Conservation (phyloP, 2,888 invertebrate species). For the Eupithecia abbreviata region DNA sequence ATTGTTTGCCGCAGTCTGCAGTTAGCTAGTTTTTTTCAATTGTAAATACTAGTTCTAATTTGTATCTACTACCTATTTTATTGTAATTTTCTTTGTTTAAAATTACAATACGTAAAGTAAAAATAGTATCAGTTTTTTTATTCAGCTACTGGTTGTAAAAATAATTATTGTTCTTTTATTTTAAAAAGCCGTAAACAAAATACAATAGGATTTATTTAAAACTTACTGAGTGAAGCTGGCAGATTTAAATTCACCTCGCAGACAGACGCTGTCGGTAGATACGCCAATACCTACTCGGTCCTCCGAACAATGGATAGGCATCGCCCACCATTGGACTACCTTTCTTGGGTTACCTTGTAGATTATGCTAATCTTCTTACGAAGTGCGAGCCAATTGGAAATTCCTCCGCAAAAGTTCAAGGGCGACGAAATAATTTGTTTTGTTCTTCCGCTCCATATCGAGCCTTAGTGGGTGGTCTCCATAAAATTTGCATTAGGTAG, state of each 20-base stretch:
- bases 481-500: slow-evolving; percentile 32
- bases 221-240: not conserved
- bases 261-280: not conserved
- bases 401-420: slow-evolving; percentile 37
- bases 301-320: slow-evolving; percentile 3
- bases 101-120: no score
- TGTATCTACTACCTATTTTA: no score
- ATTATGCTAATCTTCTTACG: slow-evolving; percentile 17
- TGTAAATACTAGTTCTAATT: no score
- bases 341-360: slow-evolving; percentile 18
- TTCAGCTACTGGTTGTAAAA: not conserved
- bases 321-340: not conserved
- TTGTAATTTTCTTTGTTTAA: no score
- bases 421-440: slow-evolving; percentile 25
- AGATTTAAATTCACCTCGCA: not conserved
- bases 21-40: no score
- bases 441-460: slow-evolving; percentile 36
- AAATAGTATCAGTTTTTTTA: not conserved
- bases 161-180: not conserved
- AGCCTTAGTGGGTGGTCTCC: slow-evolving; percentile 29
- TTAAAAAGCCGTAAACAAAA: not conserved
- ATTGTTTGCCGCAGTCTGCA: no score
- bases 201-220: not conserved
- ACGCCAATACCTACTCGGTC: not conserved
- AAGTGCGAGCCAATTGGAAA: slow-evolving; percentile 26